Evolutionary conservation across 2,888 invertebrate genomes (phyloP).

Genomic region (Plemyria rubiginata): DNA sequence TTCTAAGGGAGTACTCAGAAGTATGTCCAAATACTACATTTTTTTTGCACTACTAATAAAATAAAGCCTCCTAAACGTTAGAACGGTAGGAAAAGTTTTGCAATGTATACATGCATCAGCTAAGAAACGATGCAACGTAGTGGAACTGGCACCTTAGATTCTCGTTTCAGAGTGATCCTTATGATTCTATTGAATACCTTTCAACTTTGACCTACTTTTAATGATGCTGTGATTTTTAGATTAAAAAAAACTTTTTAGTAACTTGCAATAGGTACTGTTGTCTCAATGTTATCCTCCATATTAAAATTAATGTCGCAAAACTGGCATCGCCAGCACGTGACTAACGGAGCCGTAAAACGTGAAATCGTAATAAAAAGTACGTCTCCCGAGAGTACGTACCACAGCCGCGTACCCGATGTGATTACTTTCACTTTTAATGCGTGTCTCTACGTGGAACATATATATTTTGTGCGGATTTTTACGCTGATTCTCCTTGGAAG

Average conservation of each 20-base stretch:
- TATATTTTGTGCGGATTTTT: conserved; percentile 21
- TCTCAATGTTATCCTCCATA: conserved; percentile 1
- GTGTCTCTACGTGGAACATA: conserved; percentile 21
- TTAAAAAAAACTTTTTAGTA: not conserved
- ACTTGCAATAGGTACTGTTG: not conserved
- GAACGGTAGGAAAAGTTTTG: too few species aligned
- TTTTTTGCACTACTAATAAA: too few species aligned
- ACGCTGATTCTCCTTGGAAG: conserved; percentile 25
- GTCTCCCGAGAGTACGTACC: conserved; percentile 14
- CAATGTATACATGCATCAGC: too few species aligned
- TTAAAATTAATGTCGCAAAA: conserved; percentile 11
- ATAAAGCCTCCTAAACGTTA: too few species aligned
- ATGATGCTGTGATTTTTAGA: too few species aligned
- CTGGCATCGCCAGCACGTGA: conserved; percentile 23
- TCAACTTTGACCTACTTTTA: too few species aligned
- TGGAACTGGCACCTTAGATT: too few species aligned
- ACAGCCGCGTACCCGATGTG: conserved; percentile 17
- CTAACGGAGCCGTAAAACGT: conserved; percentile 23
- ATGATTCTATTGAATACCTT: too few species aligned
- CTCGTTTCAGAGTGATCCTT: too few species aligned
- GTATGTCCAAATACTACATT: too few species aligned
- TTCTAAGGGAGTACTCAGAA: too few species aligned
- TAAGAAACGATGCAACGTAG: too few species aligned
- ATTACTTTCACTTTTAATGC: conserved; percentile 41
- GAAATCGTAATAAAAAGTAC: conserved; percentile 20